Conservation (phyloP, 2,888 invertebrate species). For the Operophtera brumata region DNA sequence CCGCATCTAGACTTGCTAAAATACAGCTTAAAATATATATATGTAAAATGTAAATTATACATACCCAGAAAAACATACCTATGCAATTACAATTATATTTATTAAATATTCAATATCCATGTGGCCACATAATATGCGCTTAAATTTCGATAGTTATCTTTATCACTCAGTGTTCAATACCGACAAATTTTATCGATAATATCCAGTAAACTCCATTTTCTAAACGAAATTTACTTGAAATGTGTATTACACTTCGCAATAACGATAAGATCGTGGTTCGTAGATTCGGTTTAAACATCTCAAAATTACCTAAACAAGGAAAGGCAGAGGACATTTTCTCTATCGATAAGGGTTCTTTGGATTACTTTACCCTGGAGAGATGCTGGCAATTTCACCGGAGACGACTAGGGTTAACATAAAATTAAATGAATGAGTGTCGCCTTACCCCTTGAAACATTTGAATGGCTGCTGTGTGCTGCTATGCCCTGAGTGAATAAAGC, state of each 20-base stretch:
- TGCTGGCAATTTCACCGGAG: slow-evolving; percentile 34
- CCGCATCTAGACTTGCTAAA: no score
- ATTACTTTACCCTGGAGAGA: slow-evolving; percentile 37
- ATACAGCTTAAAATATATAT: no score
- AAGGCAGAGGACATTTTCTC: slow-evolving; percentile 27
- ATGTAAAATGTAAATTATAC: no score
- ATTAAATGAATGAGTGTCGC: slow-evolving; percentile 39
- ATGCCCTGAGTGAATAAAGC: slow-evolving; percentile 3
- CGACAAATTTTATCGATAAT: no score
- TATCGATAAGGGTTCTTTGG: slow-evolving; percentile 39
- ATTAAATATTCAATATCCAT: no score
- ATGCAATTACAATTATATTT: no score
- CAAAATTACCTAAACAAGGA: slow-evolving; percentile 28
- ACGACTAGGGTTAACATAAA: slow-evolving; percentile 35
- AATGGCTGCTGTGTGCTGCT: slow-evolving; percentile 14
- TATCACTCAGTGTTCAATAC: no score
- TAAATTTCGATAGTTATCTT: no score
- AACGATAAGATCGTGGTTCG: slow-evolving; percentile 24
- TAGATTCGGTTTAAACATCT: slow-evolving; percentile 22
- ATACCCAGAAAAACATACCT: no score
- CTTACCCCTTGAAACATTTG: slow-evolving; percentile 22
- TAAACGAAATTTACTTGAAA: neutral
- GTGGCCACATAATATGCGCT: no score
- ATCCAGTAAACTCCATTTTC: neutral
- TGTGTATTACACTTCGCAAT: slow-evolving; percentile 9